Evolutionary conservation across 2,113 vertebrate species (phyloP).

Genomic region (Butorides virescens): DNA sequence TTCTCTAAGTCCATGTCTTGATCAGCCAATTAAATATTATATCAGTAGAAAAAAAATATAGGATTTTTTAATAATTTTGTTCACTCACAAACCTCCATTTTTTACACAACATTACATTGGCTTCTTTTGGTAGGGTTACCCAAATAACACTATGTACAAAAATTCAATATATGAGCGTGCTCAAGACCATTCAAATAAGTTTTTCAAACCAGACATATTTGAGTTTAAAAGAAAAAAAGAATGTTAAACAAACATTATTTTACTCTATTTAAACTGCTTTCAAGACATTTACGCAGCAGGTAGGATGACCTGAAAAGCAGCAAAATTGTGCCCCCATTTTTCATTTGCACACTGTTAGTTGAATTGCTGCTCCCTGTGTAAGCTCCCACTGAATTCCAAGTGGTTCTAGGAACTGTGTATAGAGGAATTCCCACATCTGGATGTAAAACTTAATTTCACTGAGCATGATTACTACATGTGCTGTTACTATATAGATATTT

Average conservation of each 20-base stretch:
- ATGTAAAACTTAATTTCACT: not conserved
- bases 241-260: not conserved
- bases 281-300: not conserved
- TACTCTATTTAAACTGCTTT: not conserved
- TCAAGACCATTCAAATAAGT: not conserved
- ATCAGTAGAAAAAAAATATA: not conserved
- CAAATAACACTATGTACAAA: not conserved
- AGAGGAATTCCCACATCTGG: not conserved
- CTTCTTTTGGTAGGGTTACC: not conserved
- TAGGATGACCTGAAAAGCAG: not conserved
- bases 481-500: not conserved
- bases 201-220: not conserved
- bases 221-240: not conserved
- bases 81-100: not conserved
- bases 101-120: not conserved
- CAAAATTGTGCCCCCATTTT: not conserved
- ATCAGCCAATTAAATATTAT: not conserved
- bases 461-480: not conserved
- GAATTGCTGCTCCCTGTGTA: not conserved
- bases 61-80: not conserved
- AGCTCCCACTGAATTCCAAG: not conserved
- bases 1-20: not conserved
- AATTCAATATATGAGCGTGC: not conserved
- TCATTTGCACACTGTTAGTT: not conserved
- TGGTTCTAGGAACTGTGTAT: not conserved